Evolutionary conservation across 1,140 invertebrate genomes (phyloP).

Genomic region (Tetramorium alpestre): DNA sequence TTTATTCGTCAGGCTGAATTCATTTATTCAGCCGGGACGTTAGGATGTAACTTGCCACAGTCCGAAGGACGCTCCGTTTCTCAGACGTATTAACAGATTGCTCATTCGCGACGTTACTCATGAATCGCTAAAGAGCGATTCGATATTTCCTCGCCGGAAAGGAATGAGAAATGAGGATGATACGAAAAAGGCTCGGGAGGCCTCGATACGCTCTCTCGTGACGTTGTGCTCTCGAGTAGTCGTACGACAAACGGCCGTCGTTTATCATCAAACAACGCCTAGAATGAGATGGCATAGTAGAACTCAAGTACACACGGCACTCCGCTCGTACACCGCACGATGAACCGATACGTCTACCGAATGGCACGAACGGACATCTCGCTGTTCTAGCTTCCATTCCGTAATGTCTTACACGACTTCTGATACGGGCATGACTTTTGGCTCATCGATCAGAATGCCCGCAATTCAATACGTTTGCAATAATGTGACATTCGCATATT

Average conservation of each 20-base stretch:
- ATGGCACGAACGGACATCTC: conserved; percentile 65
- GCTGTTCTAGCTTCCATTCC: conserved; percentile 78
- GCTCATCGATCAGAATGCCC: conserved; percentile 12
- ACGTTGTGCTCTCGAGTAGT: conserved; percentile 72
- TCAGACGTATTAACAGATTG: conserved; percentile 23
- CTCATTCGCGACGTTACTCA: conserved; percentile 40
- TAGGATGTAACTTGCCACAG: not conserved
- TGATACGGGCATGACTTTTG: not conserved
- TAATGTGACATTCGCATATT: not conserved
- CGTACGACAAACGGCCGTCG: conserved; percentile 75
- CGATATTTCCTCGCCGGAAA: conserved; percentile 45
- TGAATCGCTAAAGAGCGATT: conserved; percentile 21
- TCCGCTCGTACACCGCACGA: conserved; percentile 54
- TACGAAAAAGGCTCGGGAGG: conserved; percentile 4
- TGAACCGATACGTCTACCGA: conserved; percentile 57
- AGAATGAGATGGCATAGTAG: conserved; percentile 74
- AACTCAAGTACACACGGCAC: conserved; percentile 66
- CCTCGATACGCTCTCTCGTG: conserved; percentile 59
- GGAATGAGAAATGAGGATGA: conserved; percentile 31
- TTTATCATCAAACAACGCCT: conserved; percentile 74
- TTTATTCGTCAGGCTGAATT: not conserved
- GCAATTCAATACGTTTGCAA: not conserved
- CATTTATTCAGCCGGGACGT: not conserved
- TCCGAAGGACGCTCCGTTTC: not conserved
- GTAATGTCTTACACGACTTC: conserved; percentile 70